Base-by-base conservation (phyloP, 2,888 invertebrate species). In the Aleiodes leptofemur region DNA sequence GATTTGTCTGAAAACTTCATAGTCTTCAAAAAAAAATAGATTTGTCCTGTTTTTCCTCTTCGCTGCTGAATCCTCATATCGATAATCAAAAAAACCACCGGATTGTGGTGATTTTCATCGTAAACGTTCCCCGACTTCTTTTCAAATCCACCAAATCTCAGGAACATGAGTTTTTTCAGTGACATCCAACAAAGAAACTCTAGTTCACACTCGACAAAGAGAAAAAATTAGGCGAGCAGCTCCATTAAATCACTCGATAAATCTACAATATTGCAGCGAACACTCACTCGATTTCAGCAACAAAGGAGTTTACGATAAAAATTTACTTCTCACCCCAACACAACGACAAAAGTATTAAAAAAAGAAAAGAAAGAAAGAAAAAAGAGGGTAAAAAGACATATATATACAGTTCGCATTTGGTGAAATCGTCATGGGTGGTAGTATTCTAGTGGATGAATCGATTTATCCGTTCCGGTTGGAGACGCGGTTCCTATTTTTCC, bases 351-450 rank as follows among this genome's bases (percentile, higher is more conserved):
- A 59, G 31, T 13, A 70, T 43, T 31, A 14, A 31, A 69, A 53
- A 38, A 29, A 34, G 6, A 23, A 23, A 23, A 3, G 76, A 74
- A 34, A 34, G 2, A 23, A 23, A 34, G 76, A 34, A 34, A 34
- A 34, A 34, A 34, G 76, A 74, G 76, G 72, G 57, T 64, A 50
- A 77, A 80, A 81, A 81, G 81, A 82, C 82, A 82, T 43, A 43
- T 43, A 43, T 43, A 43, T 43, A 11, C 11, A 80, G 81, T 82
- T 81, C 79, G 80, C 82, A 85, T 81, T 80, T 80, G 78, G 77
- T 38, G 74, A 16, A 53, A 53, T 78, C 78, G 82, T 81, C 79
- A 79, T 78, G 78, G 76, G 74, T 76, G 78, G 79, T 82, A 82
- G 82, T 50, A 68, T 31, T 68, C 48, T 74, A 74, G 59, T 66